Evolutionary conservation across 2,797 vertebrate species (phyloP).

Genomic region (Diglossa cyanea): DNA sequence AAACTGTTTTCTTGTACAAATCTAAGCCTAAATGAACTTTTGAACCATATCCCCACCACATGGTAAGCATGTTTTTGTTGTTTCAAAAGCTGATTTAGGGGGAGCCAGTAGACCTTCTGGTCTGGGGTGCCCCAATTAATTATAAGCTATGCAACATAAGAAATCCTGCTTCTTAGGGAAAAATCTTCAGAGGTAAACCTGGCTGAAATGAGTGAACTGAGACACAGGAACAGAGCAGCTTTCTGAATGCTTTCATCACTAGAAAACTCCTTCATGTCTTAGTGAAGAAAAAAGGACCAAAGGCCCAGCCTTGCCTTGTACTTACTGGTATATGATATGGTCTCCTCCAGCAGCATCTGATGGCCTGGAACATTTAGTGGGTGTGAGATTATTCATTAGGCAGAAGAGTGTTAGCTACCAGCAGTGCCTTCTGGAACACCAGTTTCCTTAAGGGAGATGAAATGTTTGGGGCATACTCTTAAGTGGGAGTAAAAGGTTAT

Average conservation of each 20-base stretch:
- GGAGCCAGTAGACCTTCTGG: slow-evolving; percentile 8
- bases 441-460: background rate
- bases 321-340: background rate
- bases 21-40: slow-evolving; percentile 17
- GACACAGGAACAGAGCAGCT: background rate
- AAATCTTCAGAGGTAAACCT: background rate
- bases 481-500: background rate
- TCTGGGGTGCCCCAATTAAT: slow-evolving; percentile 19
- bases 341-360: fast-evolving
- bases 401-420: background rate
- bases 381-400: background rate
- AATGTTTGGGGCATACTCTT: background rate
- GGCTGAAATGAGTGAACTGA: background rate
- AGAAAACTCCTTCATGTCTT: background rate
- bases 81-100: background rate
- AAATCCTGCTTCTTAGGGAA: background rate
- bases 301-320: background rate
- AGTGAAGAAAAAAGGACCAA: background rate
- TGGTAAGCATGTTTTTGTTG: background rate
- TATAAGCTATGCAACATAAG: background rate
- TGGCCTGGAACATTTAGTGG: background rate
- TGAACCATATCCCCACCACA: background rate
- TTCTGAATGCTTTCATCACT: background rate
- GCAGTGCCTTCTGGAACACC: background rate
- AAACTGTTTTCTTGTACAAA: background rate